Conservation (phyloP, 1,140 invertebrate genomes). For the Pseudoatta argentina region DNA sequence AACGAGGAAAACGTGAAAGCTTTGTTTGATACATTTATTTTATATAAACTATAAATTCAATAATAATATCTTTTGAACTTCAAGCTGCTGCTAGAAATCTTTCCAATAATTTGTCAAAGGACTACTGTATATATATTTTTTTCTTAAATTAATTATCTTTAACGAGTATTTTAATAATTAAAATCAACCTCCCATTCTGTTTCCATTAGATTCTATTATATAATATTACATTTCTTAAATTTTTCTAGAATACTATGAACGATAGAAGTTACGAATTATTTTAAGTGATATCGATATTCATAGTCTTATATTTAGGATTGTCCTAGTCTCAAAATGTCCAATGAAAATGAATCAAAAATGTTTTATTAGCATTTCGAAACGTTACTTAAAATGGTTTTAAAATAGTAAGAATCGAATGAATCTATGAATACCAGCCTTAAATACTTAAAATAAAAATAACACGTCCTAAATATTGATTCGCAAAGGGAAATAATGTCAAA, state of each 20-base stretch:
- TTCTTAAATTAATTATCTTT: too few species aligned
- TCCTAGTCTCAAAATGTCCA: too few species aligned
- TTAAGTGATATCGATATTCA: not conserved
- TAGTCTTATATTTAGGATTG: too few species aligned
- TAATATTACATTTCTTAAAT: not conserved
- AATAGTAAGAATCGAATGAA: too few species aligned
- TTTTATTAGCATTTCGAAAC: too few species aligned
- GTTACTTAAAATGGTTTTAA: too few species aligned
- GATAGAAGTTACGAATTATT: not conserved
- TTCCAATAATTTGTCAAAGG: not conserved
- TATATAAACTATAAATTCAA: not conserved
- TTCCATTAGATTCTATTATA: not conserved
- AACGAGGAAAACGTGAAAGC: not conserved
- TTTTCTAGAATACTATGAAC: not conserved
- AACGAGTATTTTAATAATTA: not conserved
- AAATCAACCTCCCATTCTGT: not conserved
- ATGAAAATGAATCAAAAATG: too few species aligned
- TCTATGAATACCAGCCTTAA: too few species aligned
- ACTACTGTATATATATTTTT: too few species aligned
- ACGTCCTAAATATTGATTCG: slow-evolving; percentile 35
- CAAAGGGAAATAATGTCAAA: slow-evolving; percentile 17
- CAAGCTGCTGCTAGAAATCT: not conserved
- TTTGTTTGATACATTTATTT: not conserved
- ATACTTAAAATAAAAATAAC: slow-evolving; percentile 19
- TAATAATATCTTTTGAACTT: slow-evolving; percentile 6